phyloP scores from a whole-genome alignment of 1,140 invertebrate genomes.

The Nymphalis io region DNA sequence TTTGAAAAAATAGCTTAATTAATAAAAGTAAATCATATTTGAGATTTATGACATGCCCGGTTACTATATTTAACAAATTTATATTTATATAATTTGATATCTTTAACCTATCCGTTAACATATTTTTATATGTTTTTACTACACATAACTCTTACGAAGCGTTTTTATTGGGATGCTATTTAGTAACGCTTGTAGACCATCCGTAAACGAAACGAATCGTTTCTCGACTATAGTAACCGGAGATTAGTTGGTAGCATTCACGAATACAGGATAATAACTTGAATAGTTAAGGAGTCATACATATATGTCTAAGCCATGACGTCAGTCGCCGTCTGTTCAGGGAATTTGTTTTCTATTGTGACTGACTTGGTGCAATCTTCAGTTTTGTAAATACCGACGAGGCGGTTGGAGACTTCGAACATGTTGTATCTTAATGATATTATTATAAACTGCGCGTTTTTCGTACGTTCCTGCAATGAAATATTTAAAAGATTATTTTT shows the following conservation, averaged over 20 bases:
- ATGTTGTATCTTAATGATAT: conserved; percentile 98
- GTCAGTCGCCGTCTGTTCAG: conserved; percentile 38
- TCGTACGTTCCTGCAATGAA: conserved; percentile 91
- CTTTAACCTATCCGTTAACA: too few relatives aligned
- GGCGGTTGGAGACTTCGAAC: conserved; percentile 96
- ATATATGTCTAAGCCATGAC: conserved; percentile 27
- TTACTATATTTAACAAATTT: too few relatives aligned
- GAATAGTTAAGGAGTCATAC: neutral
- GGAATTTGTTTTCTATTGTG: conserved; percentile 82
- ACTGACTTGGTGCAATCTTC: conserved; percentile 92
- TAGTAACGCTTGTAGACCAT: too few relatives aligned
- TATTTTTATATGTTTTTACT: too few relatives aligned
- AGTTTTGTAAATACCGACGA: conserved; percentile 98
- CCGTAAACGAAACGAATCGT: too few relatives aligned
- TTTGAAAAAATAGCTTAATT: too few relatives aligned
- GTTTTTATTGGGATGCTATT: too few relatives aligned
- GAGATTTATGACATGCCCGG: too few relatives aligned
- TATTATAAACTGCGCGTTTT: conserved; percentile 99
- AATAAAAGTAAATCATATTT: too few relatives aligned
- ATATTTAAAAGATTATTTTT: conserved; percentile 1
- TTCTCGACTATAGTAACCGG: too few relatives aligned
- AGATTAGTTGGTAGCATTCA: neutral
- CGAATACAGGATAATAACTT: neutral
- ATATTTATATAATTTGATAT: too few relatives aligned
- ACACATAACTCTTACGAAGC: too few relatives aligned